phyloP scores from a whole-genome alignment of 2,113 vertebrate species.

The Anser brachyrhynchus region DNA sequence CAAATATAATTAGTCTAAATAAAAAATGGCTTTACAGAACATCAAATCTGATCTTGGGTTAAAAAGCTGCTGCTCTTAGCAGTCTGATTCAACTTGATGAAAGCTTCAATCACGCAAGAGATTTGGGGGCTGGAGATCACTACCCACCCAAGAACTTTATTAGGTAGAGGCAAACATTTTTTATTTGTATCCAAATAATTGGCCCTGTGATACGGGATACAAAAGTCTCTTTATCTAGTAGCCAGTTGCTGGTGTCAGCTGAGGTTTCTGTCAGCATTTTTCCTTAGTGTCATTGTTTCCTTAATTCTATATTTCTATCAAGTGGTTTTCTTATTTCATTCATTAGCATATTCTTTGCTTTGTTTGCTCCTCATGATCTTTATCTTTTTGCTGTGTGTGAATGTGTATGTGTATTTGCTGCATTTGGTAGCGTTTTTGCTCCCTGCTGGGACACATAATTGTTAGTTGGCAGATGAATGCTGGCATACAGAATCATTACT shows the following conservation, averaged over 20 bases:
- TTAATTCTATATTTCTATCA: background rate
- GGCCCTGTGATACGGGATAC: background rate
- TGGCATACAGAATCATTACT: conserved; percentile 51
- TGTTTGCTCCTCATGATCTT: background rate
- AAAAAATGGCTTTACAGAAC: background rate
- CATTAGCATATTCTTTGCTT: background rate
- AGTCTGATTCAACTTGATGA: background rate
- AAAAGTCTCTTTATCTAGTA: background rate
- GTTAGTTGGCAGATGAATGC: conserved; percentile 48
- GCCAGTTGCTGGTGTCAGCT: background rate
- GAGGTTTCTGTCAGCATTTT: background rate
- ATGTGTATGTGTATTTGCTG: background rate
- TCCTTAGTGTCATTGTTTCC: background rate
- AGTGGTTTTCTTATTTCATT: background rate
- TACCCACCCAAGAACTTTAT: background rate
- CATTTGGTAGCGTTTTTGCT: conserved; percentile 29
- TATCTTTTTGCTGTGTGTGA: background rate
- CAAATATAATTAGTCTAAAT: background rate
- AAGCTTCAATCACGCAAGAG: background rate
- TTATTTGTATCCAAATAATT: background rate
- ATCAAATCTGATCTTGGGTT: background rate
- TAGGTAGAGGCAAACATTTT: background rate
- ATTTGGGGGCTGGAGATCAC: background rate
- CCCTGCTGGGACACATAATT: conserved; percentile 48
- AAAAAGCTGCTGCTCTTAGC: background rate